Percentiles rank a stretch among this genome's conserved stretches.
These are phyloP conservation scores for Syngnathoides biaculeatus DNA, from an alignment of 2,113 vertebrate genomes.

Conservation along the genomic window DNA sequence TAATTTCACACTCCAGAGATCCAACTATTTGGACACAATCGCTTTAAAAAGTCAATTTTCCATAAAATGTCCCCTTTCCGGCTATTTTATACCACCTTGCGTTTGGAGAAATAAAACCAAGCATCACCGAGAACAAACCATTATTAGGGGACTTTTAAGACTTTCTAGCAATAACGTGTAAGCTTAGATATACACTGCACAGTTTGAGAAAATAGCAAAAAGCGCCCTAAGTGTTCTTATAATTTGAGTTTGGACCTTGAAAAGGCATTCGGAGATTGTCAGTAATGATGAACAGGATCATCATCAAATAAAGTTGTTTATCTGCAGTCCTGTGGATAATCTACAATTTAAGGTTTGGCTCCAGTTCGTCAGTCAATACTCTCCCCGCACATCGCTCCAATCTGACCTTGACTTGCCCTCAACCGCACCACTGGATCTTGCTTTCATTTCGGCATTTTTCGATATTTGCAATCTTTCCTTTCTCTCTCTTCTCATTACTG, in stretches of 20 bases:
- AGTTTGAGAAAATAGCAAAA: conserved; percentile 1
- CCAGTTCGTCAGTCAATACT: neutral
- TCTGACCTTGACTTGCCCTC: neutral
- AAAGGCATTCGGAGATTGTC: neutral
- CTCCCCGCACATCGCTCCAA: neutral
- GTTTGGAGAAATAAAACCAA: neutral
- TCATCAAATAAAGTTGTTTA: neutral
- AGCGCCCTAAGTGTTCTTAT: neutral
- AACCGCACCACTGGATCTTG: neutral
- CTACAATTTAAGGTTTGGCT: neutral
- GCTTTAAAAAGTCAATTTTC: neutral
- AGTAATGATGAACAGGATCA: neutral
- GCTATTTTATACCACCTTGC: neutral
- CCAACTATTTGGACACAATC: neutral
- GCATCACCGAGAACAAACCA: neutral
- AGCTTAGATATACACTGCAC: neutral
- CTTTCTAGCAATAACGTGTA: neutral
- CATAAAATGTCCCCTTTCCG: neutral
- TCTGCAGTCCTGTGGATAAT: neutral
- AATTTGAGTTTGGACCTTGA: neutral
- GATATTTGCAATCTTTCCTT: neutral
- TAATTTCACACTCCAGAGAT: neutral
- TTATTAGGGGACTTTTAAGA: neutral
- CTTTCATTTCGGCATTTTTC: neutral
- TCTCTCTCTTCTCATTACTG: neutral